Base-by-base conservation (phyloP, 2,113 vertebrate genomes). In the Sapayoa aenigma region DNA sequence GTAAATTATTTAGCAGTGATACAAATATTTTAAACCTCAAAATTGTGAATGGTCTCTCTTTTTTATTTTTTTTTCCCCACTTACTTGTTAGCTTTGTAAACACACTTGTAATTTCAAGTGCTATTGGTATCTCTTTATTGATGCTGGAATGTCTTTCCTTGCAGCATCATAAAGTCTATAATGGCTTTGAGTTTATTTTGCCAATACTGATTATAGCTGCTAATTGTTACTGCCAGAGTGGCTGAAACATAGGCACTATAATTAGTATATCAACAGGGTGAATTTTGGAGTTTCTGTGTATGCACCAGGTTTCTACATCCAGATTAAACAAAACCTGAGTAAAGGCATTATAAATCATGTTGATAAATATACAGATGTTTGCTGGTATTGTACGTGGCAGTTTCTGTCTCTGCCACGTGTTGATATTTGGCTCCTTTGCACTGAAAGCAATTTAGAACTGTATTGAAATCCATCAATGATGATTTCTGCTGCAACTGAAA, bases 1-100 rank as follows among this genome's bases (percentile, higher is more conserved):
- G 67, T 97, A 72, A 96, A 97, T 95, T 93, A 97, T 95, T 95
- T 95, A 97, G 25, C 33, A 89, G 63, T 3, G 4, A 46, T 62
- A 93, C 72, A 95, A 95, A 96, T 95, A 94, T 90, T 96, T 93
- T 83, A 87, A 87, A 91, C 49, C 46, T 87, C 66, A 56, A 73
- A 94, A 79, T 44, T 91, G 37, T 87, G 53, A 37, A 47, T 55
- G 6, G 5, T 39, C 2, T 77, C 24, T 80, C 88, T 42, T 25
- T n/a, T 44, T 80, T 63, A 68, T 46, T 22, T 66, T 49, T 25
- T 56, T 22, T 41, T 88, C 50, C 44, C 16, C 16, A 11, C 74
- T 79, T 87, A 9, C 50, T 94, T 88, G 31, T 93, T 88, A 80
- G 50, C 4, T 44, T 90, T 93, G 93, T 94, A 94, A 94, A 86